Conservation (phyloP, 2,888 invertebrate genomes). For the Eupithecia tripunctaria region DNA sequence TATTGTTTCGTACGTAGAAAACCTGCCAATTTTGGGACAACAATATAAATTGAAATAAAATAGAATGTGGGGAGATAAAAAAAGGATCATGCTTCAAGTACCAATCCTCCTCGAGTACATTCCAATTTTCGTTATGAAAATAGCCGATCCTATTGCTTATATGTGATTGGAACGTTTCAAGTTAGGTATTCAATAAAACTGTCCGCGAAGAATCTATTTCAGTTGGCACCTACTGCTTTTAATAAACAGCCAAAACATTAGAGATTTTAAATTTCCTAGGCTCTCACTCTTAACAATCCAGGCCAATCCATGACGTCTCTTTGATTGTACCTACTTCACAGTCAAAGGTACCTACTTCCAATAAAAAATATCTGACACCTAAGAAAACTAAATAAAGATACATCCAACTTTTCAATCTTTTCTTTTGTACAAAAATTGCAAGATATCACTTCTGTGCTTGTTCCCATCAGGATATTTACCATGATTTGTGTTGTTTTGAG, state of each 20-base stretch:
- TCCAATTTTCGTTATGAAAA: not conserved
- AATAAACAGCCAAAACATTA: too few species aligned
- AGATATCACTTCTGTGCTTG: not conserved
- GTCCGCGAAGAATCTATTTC: not conserved
- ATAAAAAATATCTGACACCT: not conserved
- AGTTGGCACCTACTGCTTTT: not conserved
- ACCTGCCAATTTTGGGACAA: not conserved
- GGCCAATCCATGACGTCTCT: too few species aligned
- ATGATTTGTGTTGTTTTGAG: not conserved
- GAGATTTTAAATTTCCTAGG: too few species aligned
- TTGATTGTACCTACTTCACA: too few species aligned
- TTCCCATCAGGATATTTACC: not conserved
- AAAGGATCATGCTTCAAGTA: not conserved
- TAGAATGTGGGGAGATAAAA: not conserved
- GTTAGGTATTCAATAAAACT: not conserved
- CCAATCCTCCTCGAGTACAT: not conserved
- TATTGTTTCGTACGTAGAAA: not conserved
- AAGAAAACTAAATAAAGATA: not conserved
- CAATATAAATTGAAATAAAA: slow-evolving; percentile 3
- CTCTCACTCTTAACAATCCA: too few species aligned
- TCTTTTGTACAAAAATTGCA: not conserved
- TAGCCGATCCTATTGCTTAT: not conserved
- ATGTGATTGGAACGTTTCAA: not conserved
- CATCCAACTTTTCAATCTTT: not conserved
- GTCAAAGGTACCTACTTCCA: too few species aligned